Evolutionary conservation across 1,140 invertebrate genomes (phyloP), one percentile per base, ranked within the genome.

Genomic region (Nephila pilipes): DNA sequence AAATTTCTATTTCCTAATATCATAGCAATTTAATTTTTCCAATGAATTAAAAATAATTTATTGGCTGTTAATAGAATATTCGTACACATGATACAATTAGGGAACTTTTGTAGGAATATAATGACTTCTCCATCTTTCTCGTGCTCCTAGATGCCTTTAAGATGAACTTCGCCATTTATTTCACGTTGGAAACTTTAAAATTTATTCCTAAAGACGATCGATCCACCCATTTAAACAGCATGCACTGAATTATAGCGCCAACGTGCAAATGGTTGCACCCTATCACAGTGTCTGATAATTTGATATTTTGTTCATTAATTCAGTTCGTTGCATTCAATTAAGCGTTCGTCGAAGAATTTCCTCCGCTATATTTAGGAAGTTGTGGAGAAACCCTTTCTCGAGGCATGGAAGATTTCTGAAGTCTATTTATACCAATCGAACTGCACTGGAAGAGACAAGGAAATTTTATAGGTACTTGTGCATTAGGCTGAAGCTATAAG

Each of bases 281-380:
- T 80, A 54, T 57, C 63, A 38, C 87, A 29, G 6, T 79, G 38
- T 36, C 69, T 79, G 87, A 90, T 90, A 90, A 90, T 90, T 79
- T 90, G 87, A 90, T 90, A 90, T 65, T 90, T 90, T 79, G 87
- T 90, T 90, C 87, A 90, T 90, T 90, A 90, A 90, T 80, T 90
- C 87, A 90, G 87, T 90, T 90, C 87, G 87, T 80, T 90, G 87
- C 87, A 90, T 90, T 90, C 87, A 90, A 90, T 90, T 90, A 90
- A 90, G 87, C 58, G 29, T 87, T 87, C 58, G 29, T 80, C 87
- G 54, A 90, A 79, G 60, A 57, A 90, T 90, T 65, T 58, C 69
- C 38, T 54, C 58, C 60, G 57, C 87, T 46, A 90, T 75, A 75
- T 75, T 75, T 75, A 75, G 69, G 16, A 29, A 75, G 69, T 75